phyloP scores from a whole-genome alignment of 2,888 invertebrate species.

The Eubasilissa splendida region DNA sequence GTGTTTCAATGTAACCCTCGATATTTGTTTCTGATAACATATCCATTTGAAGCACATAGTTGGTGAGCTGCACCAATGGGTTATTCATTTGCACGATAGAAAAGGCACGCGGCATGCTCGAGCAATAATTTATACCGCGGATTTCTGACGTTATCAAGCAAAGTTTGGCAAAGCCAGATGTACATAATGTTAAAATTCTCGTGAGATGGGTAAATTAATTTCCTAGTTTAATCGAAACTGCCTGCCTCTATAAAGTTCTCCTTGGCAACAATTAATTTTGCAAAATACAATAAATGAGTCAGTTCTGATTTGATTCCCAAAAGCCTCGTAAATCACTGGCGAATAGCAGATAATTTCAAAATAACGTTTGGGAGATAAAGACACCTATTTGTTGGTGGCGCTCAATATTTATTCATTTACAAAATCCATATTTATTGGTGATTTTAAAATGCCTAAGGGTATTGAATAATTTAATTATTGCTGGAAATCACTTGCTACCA shows the following conservation, averaged over 20 bases:
- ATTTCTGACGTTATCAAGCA: slow-evolving; percentile 19
- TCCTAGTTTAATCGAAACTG: slow-evolving; percentile 40
- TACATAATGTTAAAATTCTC: slow-evolving; percentile 28
- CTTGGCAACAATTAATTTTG: slow-evolving; percentile 35
- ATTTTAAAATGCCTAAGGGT: slow-evolving; percentile 27
- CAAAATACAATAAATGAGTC: slow-evolving; percentile 41
- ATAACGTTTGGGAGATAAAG: slow-evolving; percentile 49
- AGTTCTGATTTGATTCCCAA: slow-evolving; percentile 32
- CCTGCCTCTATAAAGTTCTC: slow-evolving; percentile 35
- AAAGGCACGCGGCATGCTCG: neutral
- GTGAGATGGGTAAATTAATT: slow-evolving; percentile 39
- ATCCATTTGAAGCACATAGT: neutral
- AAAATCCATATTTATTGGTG: slow-evolving; percentile 22
- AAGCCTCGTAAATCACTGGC: slow-evolving; percentile 46
- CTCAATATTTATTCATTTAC: slow-evolving; percentile 33
- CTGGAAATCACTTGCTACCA: too few species aligned
- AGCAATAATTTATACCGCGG: slow-evolving; percentile 25
- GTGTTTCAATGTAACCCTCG: too few species aligned
- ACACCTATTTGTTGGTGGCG: slow-evolving; percentile 36
- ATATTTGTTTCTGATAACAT: neutral
- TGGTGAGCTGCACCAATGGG: neutral
- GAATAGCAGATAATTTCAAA: slow-evolving; percentile 46
- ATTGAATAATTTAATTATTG: neutral
- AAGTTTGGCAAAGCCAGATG: slow-evolving; percentile 15
- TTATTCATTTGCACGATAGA: slow-evolving; percentile 1